phyloP scores from a whole-genome alignment of 2,113 vertebrate species.

The Platysteira castanea region DNA sequence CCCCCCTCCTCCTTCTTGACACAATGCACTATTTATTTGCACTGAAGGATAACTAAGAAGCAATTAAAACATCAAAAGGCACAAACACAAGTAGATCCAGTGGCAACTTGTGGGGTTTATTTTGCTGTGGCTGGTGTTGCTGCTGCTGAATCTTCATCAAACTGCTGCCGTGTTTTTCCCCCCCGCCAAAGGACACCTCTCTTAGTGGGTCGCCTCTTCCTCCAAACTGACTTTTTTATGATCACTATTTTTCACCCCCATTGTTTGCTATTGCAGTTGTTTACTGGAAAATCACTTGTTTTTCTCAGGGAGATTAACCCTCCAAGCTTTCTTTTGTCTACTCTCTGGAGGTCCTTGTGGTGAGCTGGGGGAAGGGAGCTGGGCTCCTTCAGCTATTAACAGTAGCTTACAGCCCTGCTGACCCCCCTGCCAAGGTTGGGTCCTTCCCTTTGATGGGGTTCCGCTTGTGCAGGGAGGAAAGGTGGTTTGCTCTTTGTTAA shows the following conservation, averaged over 20 bases:
- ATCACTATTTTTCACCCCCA: slow-evolving; percentile 55
- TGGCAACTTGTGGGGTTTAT: slow-evolving; percentile 64
- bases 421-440: slow-evolving; percentile 7
- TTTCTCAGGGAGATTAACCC: slow-evolving; percentile 61
- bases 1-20: slow-evolving; percentile 60
- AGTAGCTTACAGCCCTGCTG: slow-evolving; percentile 39
- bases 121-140: background rate
- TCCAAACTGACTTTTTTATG: slow-evolving; percentile 48
- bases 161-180: slow-evolving; percentile 15
- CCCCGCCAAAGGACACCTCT: slow-evolving; percentile 25
- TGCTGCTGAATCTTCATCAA: slow-evolving; percentile 14
- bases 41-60: slow-evolving; percentile 72
- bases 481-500: background rate
- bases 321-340: slow-evolving; percentile 65
- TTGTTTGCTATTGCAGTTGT: slow-evolving; percentile 65
- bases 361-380: slow-evolving; percentile 54
- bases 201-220: slow-evolving; percentile 35
- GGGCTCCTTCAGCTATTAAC: slow-evolving; percentile 37
- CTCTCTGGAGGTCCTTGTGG: slow-evolving; percentile 60
- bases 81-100: slow-evolving; percentile 64
- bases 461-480: background rate
- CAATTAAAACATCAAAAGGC: slow-evolving; percentile 74
- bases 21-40: slow-evolving; percentile 72
- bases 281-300: slow-evolving; percentile 63
- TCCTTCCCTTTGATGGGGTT: slow-evolving; percentile 21